Evolutionary conservation across 1,140 invertebrate species (phyloP).

Genomic region (Drosophila sucinea): DNA sequence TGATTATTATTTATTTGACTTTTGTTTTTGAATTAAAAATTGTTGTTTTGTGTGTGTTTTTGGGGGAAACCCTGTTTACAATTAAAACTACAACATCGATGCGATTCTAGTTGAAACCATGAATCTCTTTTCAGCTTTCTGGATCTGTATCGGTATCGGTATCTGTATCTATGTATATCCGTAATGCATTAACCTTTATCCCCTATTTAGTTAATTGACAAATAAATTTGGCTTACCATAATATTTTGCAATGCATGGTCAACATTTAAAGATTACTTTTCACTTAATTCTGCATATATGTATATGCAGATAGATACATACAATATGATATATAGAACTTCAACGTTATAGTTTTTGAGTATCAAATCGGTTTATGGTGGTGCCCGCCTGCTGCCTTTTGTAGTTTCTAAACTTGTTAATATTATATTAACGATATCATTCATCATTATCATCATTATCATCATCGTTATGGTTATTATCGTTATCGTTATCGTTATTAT

Average conservation of each 20-base stretch:
- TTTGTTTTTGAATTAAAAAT: not conserved
- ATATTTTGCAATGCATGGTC: constrained; percentile 67
- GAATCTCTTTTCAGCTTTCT: constrained; percentile 26
- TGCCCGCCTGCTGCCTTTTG: constrained; percentile 51
- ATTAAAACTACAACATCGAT: constrained; percentile 56
- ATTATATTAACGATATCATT: constrained; percentile 6
- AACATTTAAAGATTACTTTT: constrained; percentile 62
- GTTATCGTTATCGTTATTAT: constrained; percentile 55
- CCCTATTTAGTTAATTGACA: constrained; percentile 70
- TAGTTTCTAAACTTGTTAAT: constrained; percentile 45
- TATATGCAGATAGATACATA: constrained; percentile 2
- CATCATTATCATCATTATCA: constrained; percentile 32
- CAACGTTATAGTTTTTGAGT: constrained; percentile 51
- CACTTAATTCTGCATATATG: constrained; percentile 23
- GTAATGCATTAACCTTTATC: constrained; percentile 9
- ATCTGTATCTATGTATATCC: not conserved
- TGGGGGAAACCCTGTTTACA: constrained; percentile 18
- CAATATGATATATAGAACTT: constrained; percentile 13
- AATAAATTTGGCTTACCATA: constrained; percentile 79
- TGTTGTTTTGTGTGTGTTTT: constrained; percentile 12
- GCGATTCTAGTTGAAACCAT: constrained; percentile 67
- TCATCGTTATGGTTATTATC: constrained; percentile 32
- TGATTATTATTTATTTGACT: constrained; percentile 8
- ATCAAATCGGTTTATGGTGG: constrained; percentile 66
- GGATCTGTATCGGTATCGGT: not conserved